A percentile compares a stretch with the other conserved stretches of the same genome.
These are phyloP conservation scores for Notarius quadriscutis DNA, from an alignment of 2,113 vertebrate genomes.

Conservation along the genomic window DNA sequence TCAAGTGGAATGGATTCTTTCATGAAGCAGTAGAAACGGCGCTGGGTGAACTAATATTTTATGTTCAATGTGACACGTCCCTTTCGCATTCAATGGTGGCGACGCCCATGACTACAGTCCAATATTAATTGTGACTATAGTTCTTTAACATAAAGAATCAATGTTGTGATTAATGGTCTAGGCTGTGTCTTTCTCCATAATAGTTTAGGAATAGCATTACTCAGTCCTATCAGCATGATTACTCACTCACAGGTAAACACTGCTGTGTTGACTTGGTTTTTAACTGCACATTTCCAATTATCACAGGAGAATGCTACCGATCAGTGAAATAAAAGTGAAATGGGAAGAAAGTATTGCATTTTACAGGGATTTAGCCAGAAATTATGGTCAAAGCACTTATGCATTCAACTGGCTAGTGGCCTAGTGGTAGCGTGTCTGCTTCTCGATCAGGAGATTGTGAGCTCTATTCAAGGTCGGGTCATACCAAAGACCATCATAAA, in stretches of 20 bases:
- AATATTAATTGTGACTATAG: neutral
- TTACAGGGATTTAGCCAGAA: neutral
- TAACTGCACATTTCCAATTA: conserved; percentile 6
- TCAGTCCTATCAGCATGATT: conserved; percentile 14
- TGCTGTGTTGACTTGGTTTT: neutral
- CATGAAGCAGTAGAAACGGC: no score
- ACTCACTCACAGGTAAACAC: conserved; percentile 12
- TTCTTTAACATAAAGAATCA: neutral
- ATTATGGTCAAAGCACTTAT: neutral
- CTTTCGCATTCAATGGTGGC: no score
- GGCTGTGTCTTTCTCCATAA: neutral
- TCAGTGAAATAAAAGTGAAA: neutral
- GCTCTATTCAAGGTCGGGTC: no score
- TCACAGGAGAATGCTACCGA: neutral
- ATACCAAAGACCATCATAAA: no score
- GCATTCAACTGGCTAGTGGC: no score
- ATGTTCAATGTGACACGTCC: no score
- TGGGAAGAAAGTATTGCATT: neutral
- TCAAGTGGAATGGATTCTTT: no score
- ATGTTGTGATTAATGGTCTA: neutral
- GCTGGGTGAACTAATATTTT: no score
- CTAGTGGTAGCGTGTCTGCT: no score
- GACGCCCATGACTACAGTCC: no score
- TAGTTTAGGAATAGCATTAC: conserved; percentile 1
- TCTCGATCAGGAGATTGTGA: no score